A percentile compares a stretch with the other conserved stretches of the same genome.
These are phyloP conservation scores for Brachionichthys hirsutus DNA, from an alignment of 2,113 vertebrate genomes.

Conservation along the genomic window DNA sequence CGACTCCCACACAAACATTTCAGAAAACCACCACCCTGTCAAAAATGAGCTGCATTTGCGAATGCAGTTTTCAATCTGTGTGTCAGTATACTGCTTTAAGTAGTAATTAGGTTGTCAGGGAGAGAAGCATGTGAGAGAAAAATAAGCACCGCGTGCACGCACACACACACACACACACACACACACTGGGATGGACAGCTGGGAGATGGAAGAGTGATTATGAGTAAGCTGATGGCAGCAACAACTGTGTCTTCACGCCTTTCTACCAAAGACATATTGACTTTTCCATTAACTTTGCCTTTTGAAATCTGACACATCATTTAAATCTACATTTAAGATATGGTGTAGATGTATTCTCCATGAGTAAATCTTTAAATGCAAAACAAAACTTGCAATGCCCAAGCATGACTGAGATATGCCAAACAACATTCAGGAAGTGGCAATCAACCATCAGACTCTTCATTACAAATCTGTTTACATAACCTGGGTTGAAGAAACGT, in stretches of 20 bases:
- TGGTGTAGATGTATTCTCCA: not conserved
- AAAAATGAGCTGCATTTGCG: conserved; percentile 54
- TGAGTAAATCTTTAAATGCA: not conserved
- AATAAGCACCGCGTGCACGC: conserved; percentile 39
- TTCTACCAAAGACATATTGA: conserved; percentile 26
- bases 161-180: conserved; percentile 2
- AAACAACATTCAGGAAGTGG: not conserved
- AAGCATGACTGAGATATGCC: not conserved
- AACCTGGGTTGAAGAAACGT: not conserved
- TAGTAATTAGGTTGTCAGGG: conserved; percentile 72
- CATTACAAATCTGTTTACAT: too few species aligned
- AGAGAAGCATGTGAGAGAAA: conserved; percentile 55
- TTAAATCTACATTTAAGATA: conserved; percentile 30
- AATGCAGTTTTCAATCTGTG: conserved; percentile 62
- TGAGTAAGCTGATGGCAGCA: conserved; percentile 34
- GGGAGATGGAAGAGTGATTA: conserved; percentile 51
- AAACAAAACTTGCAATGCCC: not conserved
- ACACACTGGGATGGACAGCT: conserved; percentile 33
- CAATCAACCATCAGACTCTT: too few species aligned
- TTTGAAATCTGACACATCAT: conserved; percentile 21
- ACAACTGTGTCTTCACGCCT: conserved; percentile 30
- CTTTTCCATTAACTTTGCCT: conserved; percentile 11
- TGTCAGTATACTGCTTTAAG: conserved; percentile 61
- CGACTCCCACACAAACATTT: conserved; percentile 53
- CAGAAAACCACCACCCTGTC: conserved; percentile 63